Percentiles rank a stretch among this genome's conserved stretches.
These are phyloP conservation scores for Ardeotis arabs DNA, from an alignment of 2,113 vertebrate genomes.

Conservation along the genomic window DNA sequence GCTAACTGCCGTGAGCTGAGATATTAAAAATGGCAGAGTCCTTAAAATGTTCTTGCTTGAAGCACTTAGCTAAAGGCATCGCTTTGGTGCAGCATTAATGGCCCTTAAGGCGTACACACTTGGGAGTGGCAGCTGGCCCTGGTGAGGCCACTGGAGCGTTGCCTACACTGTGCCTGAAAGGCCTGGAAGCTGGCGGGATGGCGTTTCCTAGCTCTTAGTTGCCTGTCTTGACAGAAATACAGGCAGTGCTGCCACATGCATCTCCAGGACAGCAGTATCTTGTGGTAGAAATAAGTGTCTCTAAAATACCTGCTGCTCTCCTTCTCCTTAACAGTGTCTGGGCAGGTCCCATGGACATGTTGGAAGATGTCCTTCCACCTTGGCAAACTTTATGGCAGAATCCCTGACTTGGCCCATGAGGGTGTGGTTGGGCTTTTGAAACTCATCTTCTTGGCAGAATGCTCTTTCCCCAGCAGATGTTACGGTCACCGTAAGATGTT, in stretches of 20 bases:
- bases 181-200: background rate
- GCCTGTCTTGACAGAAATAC: background rate
- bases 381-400: background rate
- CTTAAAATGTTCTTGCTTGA: background rate
- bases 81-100: background rate
- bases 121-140: background rate
- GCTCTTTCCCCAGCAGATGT: background rate
- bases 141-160: background rate
- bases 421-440: background rate
- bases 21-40: background rate
- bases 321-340: background rate
- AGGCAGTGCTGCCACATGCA: background rate
- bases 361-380: background rate
- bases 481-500: background rate
- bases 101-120: background rate
- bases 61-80: background rate
- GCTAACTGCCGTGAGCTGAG: background rate
- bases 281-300: background rate
- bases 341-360: fast-evolving
- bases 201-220: background rate
- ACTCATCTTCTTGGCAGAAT: background rate
- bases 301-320: background rate
- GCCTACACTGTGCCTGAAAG: background rate
- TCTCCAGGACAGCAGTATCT: background rate
- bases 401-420: fast-evolving